Evolutionary conservation across 2,888 invertebrate species (phyloP), one percentile per base, ranked within the genome.

Genomic region (Lepidocyrtoides sp.): DNA sequence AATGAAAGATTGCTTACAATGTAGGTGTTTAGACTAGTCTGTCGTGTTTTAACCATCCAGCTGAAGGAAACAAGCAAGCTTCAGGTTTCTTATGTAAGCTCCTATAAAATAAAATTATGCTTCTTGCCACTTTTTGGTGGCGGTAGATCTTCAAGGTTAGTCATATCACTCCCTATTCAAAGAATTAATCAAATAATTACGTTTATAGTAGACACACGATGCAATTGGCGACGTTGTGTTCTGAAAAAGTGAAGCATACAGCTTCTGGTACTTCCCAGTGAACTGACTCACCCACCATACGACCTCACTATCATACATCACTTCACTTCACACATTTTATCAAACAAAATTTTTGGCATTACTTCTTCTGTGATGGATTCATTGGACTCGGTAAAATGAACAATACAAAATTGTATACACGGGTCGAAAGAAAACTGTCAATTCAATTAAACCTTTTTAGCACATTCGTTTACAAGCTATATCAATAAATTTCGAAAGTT

Each of bases 141-240:
- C 69, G 69, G 69, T 69, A 69, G 69, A 69, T 69, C 69, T 4
- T 87, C 87, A 87, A 87, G 87, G 87, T 88, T 88, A 88, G 88
- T 88, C 88, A 88, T 79, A 63, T 81, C 81, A 81, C 36, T 41
- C 63, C 41, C 20, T 44, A 63, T 88, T 88, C 88, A 82, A 66
- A 66, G 88, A 88, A 88, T 88, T 88, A 88, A 88, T 88, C 72
- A 88, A 88, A 88, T 88, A 51, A 81, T 82, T 29, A 82, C 44
- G 75, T 60, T 75, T 51, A 77, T 86, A 86, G 60, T 77, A 86
- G 86, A 60, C 86, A 63, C 20, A 41, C 32, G 66, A 29, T 48
- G 66, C 26, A 69, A 20, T 86, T 86, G 86, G 77, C 86, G 60
- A 63, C 51, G 41, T 41, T 60, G 36, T 57, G 60, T 36, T 82